Evolutionary conservation across 2,113 vertebrate species (phyloP), one percentile per base, ranked within the genome.

Genomic region (Chroicocephalus ridibundus): DNA sequence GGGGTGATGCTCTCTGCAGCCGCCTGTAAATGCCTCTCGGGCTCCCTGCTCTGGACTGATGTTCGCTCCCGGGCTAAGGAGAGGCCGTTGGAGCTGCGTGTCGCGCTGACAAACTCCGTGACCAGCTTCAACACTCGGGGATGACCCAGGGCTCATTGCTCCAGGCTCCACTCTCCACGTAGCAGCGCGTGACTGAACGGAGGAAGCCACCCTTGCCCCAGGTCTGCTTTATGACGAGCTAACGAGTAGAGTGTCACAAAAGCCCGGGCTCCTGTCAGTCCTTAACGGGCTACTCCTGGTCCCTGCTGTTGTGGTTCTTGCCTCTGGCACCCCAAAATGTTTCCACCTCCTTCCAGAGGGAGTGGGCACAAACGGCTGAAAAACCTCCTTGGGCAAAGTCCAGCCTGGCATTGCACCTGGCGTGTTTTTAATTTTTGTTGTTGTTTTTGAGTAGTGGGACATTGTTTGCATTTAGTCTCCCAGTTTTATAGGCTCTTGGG

Each of bases 21-120:
- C 6, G 7, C 32, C 70, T 34, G 16, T 25, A 24, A 24, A 16
- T 2, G 0, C 15, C 21, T 18, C 32, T 17, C 0, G 0, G 6
- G 51, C n/a, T 84, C 82, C 55, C 38, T 46, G 44, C 64, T 29
- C 34, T 6, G 64, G 1, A 0, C 40, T 38, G 3, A 2, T 0
- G 34, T 14, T 40, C 2, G 3, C 21, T 75, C 24, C 54, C 46
- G 6, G 6, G 22, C 55, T 34, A 2, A 68, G 47, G 36, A 2
- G 34, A 10, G 44, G 44, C 44, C 7, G 11, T 22, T 6, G 22
- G 83, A 69, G 64, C 87, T 15, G 34, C 0, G 6, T 5, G 15
- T 16, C 71, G 11, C 0, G 2, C 58, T 72, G 70, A 40, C 13
- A 4, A 12, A 1, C 60, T 71, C 71, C 10, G 0, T 19, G 55